phyloP scores from a whole-genome alignment of 2,113 vertebrate genomes.

The Odontophorus gujanensis region DNA sequence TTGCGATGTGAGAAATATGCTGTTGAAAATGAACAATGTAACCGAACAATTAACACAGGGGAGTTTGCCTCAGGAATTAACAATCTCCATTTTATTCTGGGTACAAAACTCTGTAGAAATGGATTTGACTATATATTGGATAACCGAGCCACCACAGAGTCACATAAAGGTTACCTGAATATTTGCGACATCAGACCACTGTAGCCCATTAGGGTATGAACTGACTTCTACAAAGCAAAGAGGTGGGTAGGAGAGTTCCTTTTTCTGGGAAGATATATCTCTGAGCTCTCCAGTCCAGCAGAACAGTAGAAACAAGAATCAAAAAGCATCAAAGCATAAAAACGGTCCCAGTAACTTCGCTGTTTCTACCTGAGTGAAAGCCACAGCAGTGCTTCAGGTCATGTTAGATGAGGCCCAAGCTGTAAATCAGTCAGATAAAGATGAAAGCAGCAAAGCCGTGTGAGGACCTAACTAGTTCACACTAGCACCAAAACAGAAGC shows the following conservation, averaged over 20 bases:
- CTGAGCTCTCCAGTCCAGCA: not conserved
- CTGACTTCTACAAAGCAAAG: not conserved
- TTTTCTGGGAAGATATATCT: not conserved
- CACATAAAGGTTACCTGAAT: not conserved
- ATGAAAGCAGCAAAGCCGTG: not conserved
- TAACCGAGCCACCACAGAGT: not conserved
- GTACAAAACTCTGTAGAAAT: not conserved
- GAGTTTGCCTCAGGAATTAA: not conserved
- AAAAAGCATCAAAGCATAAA: not conserved
- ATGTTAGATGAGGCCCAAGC: not conserved
- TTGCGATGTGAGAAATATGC: not conserved
- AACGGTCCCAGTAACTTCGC: not conserved
- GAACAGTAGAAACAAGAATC: not conserved
- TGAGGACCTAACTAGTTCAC: not conserved
- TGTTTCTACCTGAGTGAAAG: not conserved
- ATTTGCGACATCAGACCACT: not conserved
- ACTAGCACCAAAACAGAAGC: not conserved
- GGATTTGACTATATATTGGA: not conserved
- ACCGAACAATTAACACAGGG: not conserved
- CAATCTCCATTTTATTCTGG: not conserved
- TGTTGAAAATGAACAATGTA: not conserved
- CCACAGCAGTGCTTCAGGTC: not conserved
- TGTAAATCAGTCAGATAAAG: not conserved
- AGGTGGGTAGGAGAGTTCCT: not conserved
- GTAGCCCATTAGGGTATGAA: not conserved